Base-by-base conservation (phyloP, 1,140 invertebrate genomes). In the Spodoptera litura region DNA sequence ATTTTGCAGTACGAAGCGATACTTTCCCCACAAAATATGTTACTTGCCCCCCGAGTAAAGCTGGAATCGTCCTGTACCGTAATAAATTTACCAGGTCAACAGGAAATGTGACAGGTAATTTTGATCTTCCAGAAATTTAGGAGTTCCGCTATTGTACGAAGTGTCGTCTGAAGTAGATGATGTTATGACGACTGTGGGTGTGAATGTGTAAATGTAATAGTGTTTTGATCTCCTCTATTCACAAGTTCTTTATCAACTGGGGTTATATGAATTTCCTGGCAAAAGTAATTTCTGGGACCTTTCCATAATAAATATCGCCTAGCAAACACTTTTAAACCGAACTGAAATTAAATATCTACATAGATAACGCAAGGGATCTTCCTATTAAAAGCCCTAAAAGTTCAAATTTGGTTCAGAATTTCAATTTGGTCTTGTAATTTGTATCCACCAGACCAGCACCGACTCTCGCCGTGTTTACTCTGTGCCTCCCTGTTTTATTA, bases 11-110 rank as follows among this genome's bases (percentile, higher is more conserved):
- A 73, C 31, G 27, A 51, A 3, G n/a, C 56, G 0, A 74, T 74
- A 74, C 59, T 52, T 74, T 74, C 12, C 20, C 44, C 20, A 9
- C 58, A 53, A 75, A 75, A 62, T 75, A 62, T 52, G 59, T 64
- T 15, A 62, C 13, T 11, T 11, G 25, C 53, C 27, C 59, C 58
- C 8, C 13, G 44, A 11, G 59, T 49, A 11, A 44, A 52, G 10
- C 73, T 15, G 49, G 12, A 75, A 62, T 55, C 59, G 51, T 62
- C 59, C 59, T 13, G 71, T 64, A 75, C 73, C 73, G 44, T 75
- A 62, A 75, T 75, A 75, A 75, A 73, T 64, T 75, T 62, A 49
- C 73, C 44, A 75, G 51, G 51, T 20, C 51, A 75, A 75, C 73
- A 62, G 59, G 38, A 62, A 55, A 71, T 27, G 59, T 62, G 27